These are phyloP conservation scores for Ovis canadensis DNA, from an alignment of 2,113 vertebrate species.

Conservation along the genomic window DNA sequence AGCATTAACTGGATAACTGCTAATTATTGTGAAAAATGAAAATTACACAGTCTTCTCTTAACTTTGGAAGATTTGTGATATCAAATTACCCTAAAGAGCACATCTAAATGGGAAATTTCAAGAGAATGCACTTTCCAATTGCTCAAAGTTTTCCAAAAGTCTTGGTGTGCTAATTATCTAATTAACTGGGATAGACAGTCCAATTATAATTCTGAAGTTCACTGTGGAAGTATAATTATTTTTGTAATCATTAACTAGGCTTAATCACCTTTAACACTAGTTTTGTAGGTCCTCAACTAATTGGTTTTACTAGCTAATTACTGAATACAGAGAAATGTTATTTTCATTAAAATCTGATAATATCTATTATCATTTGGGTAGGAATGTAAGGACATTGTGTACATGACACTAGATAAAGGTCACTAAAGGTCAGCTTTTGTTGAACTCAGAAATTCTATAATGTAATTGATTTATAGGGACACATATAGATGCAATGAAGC, in stretches of 20 bases:
- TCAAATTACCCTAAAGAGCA: slow-evolving; percentile 20
- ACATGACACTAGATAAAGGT: slow-evolving; percentile 12
- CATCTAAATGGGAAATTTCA: slow-evolving; percentile 51
- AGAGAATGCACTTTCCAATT: slow-evolving; percentile 57
- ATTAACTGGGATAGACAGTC: slow-evolving; percentile 73
- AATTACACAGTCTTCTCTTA: slow-evolving; percentile 34
- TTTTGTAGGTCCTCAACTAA: slow-evolving; percentile 67
- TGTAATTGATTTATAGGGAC: neutral
- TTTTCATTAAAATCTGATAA: slow-evolving; percentile 68
- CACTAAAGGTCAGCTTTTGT: slow-evolving; percentile 31
- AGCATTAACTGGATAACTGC: slow-evolving; percentile 4
- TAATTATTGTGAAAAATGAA: slow-evolving; percentile 25
- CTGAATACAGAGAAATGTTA: slow-evolving; percentile 59
- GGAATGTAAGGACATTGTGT: neutral
- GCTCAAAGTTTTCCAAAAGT: slow-evolving; percentile 55
- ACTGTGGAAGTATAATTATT: slow-evolving; percentile 61
- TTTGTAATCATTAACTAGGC: slow-evolving; percentile 61
- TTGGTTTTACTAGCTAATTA: slow-evolving; percentile 77
- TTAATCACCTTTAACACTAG: slow-evolving; percentile 75
- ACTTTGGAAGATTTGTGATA: slow-evolving; percentile 25
- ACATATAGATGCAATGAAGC: neutral
- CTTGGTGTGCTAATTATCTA: slow-evolving; percentile 74
- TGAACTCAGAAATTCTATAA: slow-evolving; percentile 17
- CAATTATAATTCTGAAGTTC: slow-evolving; percentile 74
- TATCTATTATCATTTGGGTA: slow-evolving; percentile 1